These are phyloP conservation scores for Notamacropus eugenii DNA, from an alignment of 2,797 vertebrate species.

Conservation along the genomic window DNA sequence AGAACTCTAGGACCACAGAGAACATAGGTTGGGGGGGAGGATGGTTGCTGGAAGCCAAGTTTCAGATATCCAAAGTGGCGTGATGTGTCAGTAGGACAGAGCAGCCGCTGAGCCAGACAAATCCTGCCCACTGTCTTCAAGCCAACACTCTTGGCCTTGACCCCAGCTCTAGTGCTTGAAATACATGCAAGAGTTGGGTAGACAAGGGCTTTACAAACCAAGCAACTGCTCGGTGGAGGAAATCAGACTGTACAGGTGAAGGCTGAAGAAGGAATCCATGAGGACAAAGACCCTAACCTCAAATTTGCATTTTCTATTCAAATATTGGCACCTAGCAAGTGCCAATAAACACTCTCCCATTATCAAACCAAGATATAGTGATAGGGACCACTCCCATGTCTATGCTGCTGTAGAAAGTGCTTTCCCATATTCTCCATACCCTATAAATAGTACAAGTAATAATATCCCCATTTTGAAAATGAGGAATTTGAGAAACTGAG, in stretches of 20 bases:
- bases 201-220: background rate
- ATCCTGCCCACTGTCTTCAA: background rate
- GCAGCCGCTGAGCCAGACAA: background rate
- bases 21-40: background rate
- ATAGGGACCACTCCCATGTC: background rate
- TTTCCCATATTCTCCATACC: background rate
- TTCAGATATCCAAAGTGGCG: background rate
- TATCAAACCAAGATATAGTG: background rate
- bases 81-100: background rate
- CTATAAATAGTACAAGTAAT: background rate
- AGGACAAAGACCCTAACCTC: background rate
- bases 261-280: background rate
- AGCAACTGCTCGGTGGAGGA: background rate
- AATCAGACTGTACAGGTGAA: background rate
- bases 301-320: background rate
- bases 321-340: background rate
- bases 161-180: background rate
- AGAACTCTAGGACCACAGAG: background rate
- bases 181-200: background rate
- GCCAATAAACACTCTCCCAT: background rate
- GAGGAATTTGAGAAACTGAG: background rate
- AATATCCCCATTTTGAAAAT: background rate
- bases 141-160: background rate
- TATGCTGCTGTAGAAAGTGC: background rate
- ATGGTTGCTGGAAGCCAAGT: background rate